Evolutionary conservation across 2,113 vertebrate genomes (phyloP), one percentile per base, ranked within the genome.

Genomic region (Anhinga anhinga): DNA sequence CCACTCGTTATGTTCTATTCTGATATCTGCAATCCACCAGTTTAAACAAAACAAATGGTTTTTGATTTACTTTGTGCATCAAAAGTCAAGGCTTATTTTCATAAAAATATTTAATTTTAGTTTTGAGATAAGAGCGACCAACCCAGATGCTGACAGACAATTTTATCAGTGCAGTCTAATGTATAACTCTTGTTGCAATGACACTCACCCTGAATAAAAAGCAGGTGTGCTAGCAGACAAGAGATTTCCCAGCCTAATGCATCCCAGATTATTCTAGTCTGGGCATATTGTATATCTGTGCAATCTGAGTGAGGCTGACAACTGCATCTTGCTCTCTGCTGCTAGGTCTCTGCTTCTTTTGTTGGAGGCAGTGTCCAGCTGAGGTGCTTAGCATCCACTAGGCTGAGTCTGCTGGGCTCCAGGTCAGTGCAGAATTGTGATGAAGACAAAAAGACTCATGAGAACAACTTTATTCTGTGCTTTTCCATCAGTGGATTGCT

Each of bases 1-100:
- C 89, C 62, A 44, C 52, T 71, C 34, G 38, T 74, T 78, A 27
- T 53, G 71, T 84, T 95, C 65, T 59, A 11, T 86, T 82, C 77
- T 70, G 72, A 78, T 90, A 96, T 77, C 90, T 85, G 32, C 70
- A 80, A 53, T 69, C 63, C 70, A 77, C 88, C 63, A 15, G 76
- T 59, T 86, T n/a, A n/a, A 93, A 88, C 18, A 45, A 95, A 96
- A 97, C 62, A 90, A 95, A 74, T 74, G 53, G 21, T 6, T 67
- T 97, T 93, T 97, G 50, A 93, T 97, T 97, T 97, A 82, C 72
- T 66, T 86, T 66, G 58, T 45, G 47, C 72, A 84, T 89, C 81
- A 76, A n/a, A 90, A 93, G 71, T 76, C 77, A 94, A 96, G 61
- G 29, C 67, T 87, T 62, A 80, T 92, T 93, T 97, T 93, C 55